Evolutionary conservation across 92 coral and sea anemone genomes (phyloP), one percentile per base, ranked within the genome.

Genomic region (Siderastrea radians): DNA sequence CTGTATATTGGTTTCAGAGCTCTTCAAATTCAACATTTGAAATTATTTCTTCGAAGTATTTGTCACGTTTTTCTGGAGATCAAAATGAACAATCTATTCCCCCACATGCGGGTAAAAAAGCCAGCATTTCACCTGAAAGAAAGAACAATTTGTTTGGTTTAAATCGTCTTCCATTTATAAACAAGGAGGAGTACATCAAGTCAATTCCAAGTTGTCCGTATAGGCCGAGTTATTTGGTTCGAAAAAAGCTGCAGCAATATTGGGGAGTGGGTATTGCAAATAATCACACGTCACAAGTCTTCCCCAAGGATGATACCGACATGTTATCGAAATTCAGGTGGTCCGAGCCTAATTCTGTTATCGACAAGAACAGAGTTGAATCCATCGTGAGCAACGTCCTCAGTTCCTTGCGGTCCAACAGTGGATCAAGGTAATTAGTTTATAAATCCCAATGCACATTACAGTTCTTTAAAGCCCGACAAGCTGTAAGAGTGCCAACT

Each of bases 1-100:
- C 62, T 14, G 88, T 84, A 0, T 74, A 47, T 6, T 84, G 88
- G 88, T 38, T 26, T 43, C 3, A 70, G 13, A 19, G 64, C 9
- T 17, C 67, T 2, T 9, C 15, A 59, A 71, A 58, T 51, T 67
- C 71, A 48, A 61, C 63, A 2, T 81, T 81, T 50, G 85, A 81
- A 44, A 81, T 81, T 5, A 50, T 81, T 16, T 44, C 75, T n/a
- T 43, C 65, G 12, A 38, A 52, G 43, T 81, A 50, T 45, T 57
- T 81, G 67, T 49, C 85, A 44, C 47, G 63, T 5, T 81, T 80
- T 53, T 65, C 26, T 15, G 3, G 1, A n/a, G 17, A 49, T 49
- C 8, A 9, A 13, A 49, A 0, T 66, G 44, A 19, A 1, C 43
- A 43, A 11, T 66, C 16, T 9, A 81, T 69, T 19, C 76, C 85